A percentile compares a stretch with the other conserved stretches of the same genome.
Conservation (phyloP, 2,113 vertebrate genomes). For the Aldabrachelys gigantea region DNA sequence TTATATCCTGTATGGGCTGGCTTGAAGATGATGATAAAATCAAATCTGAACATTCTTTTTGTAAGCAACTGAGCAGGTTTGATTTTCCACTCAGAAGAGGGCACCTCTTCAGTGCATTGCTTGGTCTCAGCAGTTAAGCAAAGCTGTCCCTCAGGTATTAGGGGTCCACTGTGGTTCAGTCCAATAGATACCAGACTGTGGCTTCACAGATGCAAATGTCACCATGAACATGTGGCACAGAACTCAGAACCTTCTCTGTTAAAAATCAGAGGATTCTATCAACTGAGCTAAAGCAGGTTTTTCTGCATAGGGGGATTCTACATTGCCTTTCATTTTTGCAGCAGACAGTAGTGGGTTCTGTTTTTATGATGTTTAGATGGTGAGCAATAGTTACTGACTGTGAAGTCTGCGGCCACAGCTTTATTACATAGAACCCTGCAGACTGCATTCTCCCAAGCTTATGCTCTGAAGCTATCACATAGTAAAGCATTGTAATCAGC, state of each 20-base stretch:
- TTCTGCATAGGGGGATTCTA: background rate
- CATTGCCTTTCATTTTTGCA: background rate
- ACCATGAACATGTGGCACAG: background rate
- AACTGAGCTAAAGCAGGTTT: background rate
- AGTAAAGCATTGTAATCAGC: background rate
- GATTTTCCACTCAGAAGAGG: background rate
- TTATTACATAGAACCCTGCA: background rate
- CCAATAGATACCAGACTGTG: background rate
- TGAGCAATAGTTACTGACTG: background rate
- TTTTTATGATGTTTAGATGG: background rate
- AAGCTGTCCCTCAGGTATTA: background rate
- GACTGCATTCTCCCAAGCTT: background rate
- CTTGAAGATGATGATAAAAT: background rate
- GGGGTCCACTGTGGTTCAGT: background rate
- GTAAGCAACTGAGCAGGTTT: background rate
- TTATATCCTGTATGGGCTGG: background rate
- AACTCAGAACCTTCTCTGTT: background rate
- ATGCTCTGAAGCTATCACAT: background rate
- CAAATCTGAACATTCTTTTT: background rate
- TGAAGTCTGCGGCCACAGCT: background rate
- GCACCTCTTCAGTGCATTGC: background rate
- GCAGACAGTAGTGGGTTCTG: rapidly evolving
- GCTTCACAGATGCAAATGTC: background rate
- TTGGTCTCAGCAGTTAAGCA: background rate
- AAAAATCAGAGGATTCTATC: background rate